These are phyloP conservation scores for Luperina nickerlii DNA, from an alignment of 2,888 invertebrate genomes.

Conservation along the genomic window DNA sequence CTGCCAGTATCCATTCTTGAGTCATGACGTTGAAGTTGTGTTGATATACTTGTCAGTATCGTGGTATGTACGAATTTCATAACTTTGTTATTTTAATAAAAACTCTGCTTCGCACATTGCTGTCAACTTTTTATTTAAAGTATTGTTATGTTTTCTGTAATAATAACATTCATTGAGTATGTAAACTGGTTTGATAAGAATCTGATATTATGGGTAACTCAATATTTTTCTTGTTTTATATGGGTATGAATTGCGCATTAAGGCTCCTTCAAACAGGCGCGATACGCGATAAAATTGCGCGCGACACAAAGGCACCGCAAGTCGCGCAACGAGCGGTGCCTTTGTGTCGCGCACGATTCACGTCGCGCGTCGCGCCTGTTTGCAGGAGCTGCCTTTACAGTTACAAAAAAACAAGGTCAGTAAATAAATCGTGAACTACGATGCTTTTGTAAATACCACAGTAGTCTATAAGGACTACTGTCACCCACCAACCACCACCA, in stretches of 20 bases:
- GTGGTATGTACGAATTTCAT: neutral
- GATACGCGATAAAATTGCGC: no score
- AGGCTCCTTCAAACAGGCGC: no score
- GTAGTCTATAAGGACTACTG: no score
- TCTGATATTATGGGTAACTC: neutral
- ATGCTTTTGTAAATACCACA: neutral
- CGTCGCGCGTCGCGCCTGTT: no score
- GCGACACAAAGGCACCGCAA: no score
- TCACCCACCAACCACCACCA: no score
- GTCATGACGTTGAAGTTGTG: neutral
- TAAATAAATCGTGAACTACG: neutral
- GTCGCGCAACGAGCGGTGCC: no score
- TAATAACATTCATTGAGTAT: slow-evolving; percentile 5
- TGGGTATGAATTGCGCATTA: slow-evolving; percentile 2
- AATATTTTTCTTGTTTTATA: neutral
- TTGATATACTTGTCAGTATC: neutral
- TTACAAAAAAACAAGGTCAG: slow-evolving; percentile 1
- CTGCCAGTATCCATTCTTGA: neutral
- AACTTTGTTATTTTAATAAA: neutral
- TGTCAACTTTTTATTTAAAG: slow-evolving; percentile 28
- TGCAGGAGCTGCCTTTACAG: no score
- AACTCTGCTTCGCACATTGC: slow-evolving; percentile 6
- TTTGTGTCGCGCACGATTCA: no score
- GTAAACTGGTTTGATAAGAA: slow-evolving; percentile 34
- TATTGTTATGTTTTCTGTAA: slow-evolving; percentile 30